phyloP scores from a whole-genome alignment of 1,140 invertebrate genomes.

The Lamellibrachia luymesi region DNA sequence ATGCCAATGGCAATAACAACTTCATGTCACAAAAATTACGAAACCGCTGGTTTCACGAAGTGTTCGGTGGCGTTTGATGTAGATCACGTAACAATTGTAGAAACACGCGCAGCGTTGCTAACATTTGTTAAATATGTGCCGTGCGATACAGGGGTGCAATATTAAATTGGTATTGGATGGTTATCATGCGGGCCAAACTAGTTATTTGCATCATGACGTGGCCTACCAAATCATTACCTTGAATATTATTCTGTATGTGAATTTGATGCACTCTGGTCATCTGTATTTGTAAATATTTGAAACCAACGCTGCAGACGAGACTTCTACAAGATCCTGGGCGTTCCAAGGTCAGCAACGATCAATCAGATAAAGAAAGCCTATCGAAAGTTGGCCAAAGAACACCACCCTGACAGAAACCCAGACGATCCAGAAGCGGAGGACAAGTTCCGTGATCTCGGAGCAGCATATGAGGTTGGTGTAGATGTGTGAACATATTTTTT shows the following conservation, averaged over 20 bases:
- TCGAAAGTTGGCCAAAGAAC: slow-evolving; percentile 87
- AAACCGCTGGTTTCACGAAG: no score
- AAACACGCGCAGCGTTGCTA: no score
- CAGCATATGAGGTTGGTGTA: slow-evolving; percentile 81
- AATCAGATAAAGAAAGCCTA: slow-evolving; percentile 99
- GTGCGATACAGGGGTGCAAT: no score
- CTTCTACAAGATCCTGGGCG: slow-evolving; percentile 92
- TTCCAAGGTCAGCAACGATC: slow-evolving; percentile 77
- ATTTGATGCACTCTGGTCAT: neutral
- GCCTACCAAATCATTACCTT: neutral
- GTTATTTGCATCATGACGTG: neutral
- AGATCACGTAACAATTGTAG: no score
- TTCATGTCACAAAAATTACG: no score
- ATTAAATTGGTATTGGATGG: no score
- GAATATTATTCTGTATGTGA: neutral
- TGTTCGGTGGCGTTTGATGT: no score
- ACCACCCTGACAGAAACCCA: slow-evolving; percentile 98
- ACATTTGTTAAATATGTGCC: no score
- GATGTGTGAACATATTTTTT: neutral
- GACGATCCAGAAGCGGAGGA: slow-evolving; percentile 87
- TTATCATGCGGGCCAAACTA: neutral
- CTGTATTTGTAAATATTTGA: neutral
- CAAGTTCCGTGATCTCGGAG: slow-evolving; percentile 94
- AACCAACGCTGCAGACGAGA: slow-evolving; percentile 70
- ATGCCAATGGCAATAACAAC: no score